Base-by-base conservation (phyloP, 23 tunicate genomes). In the Styela clava region DNA sequence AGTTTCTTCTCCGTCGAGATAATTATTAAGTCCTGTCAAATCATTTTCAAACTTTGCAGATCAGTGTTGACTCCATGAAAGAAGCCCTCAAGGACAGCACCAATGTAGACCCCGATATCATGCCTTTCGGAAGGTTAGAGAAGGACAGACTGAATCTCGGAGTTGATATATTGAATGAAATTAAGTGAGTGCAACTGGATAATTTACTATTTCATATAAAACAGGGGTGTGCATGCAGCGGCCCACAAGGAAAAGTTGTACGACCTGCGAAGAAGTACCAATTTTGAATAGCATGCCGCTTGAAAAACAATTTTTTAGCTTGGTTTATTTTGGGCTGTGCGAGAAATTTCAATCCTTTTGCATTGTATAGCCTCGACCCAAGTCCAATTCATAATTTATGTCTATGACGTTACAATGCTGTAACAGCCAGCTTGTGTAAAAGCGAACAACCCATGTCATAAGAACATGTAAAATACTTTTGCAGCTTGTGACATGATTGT, bases 121-220 rank as follows among this genome's bases (percentile, higher is more conserved):
- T 95, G 89, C 99, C 99, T 1, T 95, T 95, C 74, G 99, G 99
- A 33, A 61, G 99, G 12, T 65, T 95, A 69, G 96, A 89, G 33
- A 83, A 65, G 35, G 96, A 95, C 22, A 44, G 92, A 63, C 86
- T 95, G 12, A 62, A 68, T 31, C 78, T 62, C 22, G 96, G 92
- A 9, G 85, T 95, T 68, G 86, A 84, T 52, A 83, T 83, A 29
- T 78, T 95, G 52, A 82, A 87, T 77, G 93, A 93, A 21, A 93
- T 93, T 71, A 88, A 90, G 98, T 93, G 30, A 9, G 92, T 79
- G 12, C 34, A 24, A 29, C 23, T n/a, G n/a, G n/a, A n/a, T n/a
- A n/a, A n/a, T n/a, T n/a, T n/a, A n/a, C n/a, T n/a, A n/a, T 69
- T 69, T 24, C 21, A 21, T 19, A 20, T 21, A 22, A 69, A 69